phyloP scores from a whole-genome alignment of 64 coral and sea anemone genomes.

The Montipora cactus region DNA sequence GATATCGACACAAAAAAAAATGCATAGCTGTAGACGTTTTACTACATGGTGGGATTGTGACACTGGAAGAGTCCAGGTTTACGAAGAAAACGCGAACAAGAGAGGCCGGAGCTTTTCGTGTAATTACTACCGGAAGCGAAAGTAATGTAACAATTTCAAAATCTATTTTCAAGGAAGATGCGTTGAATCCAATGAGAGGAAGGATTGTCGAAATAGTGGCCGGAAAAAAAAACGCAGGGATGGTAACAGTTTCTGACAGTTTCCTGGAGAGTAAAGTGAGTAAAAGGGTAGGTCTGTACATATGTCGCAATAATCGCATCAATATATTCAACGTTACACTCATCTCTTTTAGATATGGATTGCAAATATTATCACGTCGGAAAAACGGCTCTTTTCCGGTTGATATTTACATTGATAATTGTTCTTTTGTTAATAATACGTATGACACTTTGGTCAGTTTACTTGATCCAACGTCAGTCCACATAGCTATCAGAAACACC shows the following conservation, averaged over 20 bases:
- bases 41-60: neutral
- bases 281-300: neutral
- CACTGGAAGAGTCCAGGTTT: neutral
- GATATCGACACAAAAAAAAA: neutral
- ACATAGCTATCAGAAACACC: no score
- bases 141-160: no score
- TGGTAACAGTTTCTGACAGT: neutral
- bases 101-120: neutral
- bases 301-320: conserved; percentile 25
- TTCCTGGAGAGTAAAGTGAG: neutral
- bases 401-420: neutral
- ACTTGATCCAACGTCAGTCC: neutral
- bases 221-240: neutral
- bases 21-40: neutral
- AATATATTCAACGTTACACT: neutral
- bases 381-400: neutral
- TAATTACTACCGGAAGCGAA: no score
- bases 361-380: no score
- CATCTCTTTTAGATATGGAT: no score
- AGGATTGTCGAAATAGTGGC: neutral
- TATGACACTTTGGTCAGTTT: neutral
- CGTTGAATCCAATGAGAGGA: no score
- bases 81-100: neutral
- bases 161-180: no score
- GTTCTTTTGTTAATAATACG: neutral